Evolutionary conservation across 2,888 invertebrate species (phyloP).

Genomic region (Scaptomyza caliginosa): DNA sequence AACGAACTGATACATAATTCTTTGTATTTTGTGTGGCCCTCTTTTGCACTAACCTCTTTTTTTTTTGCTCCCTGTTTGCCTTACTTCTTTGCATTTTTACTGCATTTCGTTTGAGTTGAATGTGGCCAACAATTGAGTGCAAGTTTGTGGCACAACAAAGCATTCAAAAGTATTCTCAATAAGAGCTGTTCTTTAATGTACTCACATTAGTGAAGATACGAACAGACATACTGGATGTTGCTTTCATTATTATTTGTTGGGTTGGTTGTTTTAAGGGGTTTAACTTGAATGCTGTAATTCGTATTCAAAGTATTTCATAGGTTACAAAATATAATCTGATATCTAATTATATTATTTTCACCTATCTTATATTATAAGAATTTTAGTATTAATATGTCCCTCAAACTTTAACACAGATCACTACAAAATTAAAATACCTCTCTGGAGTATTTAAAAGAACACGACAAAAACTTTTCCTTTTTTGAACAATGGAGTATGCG

Average conservation of each 20-base stretch:
- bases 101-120: slow-evolving; percentile 45
- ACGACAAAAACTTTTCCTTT: slow-evolving; percentile 16
- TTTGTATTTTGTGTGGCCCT: slow-evolving; percentile 43
- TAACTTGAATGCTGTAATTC: slow-evolving; percentile 34
- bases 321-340: too few relatives aligned
- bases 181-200: slow-evolving; percentile 17
- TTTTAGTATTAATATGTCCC: too few relatives aligned
- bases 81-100: slow-evolving; percentile 33
- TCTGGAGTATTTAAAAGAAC: not conserved
- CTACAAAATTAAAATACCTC: not conserved
- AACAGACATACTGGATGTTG: slow-evolving; percentile 3
- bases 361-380: too few relatives aligned
- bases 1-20: slow-evolving; percentile 80
- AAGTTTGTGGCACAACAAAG: slow-evolving; percentile 55
- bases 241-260: slow-evolving; percentile 10
- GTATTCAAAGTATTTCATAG: too few relatives aligned
- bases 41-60: not conserved
- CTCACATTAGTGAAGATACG: slow-evolving; percentile 9
- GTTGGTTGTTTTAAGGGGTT: not conserved
- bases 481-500: slow-evolving; percentile 20
- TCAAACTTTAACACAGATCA: too few relatives aligned
- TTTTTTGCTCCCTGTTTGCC: not conserved
- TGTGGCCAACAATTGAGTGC: slow-evolving; percentile 54
- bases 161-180: slow-evolving; percentile 12
- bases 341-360: too few relatives aligned